These are phyloP conservation scores for Xylota sylvarum DNA, from an alignment of 2,888 invertebrate species.

Conservation along the genomic window DNA sequence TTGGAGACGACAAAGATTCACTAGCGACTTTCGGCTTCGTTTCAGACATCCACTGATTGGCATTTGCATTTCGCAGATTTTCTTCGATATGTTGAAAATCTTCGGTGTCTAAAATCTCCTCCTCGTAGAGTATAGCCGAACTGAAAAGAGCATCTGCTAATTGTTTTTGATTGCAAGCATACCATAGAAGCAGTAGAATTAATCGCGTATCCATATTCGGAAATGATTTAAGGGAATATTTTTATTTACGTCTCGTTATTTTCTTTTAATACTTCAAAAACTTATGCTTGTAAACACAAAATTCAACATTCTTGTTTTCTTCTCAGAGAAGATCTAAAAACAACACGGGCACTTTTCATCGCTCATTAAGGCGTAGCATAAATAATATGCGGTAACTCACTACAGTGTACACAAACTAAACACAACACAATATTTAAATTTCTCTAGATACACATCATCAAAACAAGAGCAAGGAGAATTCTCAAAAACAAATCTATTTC, in stretches of 20 bases:
- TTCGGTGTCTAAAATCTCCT: not conserved
- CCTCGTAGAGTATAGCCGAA: constrained; percentile 33
- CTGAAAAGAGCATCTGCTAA: constrained; percentile 74
- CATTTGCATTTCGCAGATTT: constrained; percentile 21
- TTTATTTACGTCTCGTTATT: not conserved
- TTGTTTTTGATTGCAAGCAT: constrained; percentile 78
- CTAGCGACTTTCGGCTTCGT: constrained; percentile 17
- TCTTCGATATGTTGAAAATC: constrained; percentile 15
- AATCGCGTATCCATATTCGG: constrained; percentile 60
- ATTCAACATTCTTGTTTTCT: constrained; percentile 5
- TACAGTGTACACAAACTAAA: constrained; percentile 22
- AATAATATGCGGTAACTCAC: constrained; percentile 21
- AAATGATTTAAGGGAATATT: not conserved
- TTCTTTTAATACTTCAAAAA: not conserved
- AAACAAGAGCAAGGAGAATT: constrained; percentile 31
- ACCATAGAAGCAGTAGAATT: constrained; percentile 78
- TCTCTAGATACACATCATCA: constrained; percentile 23
- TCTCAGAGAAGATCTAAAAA: not conserved
- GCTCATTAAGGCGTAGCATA: constrained; percentile 13
- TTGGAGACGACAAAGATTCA: constrained; percentile 30
- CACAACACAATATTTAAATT: constrained; percentile 35
- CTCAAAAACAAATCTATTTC: constrained; percentile 52
- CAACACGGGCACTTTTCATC: constrained; percentile 23
- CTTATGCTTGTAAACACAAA: not conserved
- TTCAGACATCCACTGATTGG: constrained; percentile 21